Conservation (phyloP, 64 coral and sea anemone genomes). For the Montipora capricornis region DNA sequence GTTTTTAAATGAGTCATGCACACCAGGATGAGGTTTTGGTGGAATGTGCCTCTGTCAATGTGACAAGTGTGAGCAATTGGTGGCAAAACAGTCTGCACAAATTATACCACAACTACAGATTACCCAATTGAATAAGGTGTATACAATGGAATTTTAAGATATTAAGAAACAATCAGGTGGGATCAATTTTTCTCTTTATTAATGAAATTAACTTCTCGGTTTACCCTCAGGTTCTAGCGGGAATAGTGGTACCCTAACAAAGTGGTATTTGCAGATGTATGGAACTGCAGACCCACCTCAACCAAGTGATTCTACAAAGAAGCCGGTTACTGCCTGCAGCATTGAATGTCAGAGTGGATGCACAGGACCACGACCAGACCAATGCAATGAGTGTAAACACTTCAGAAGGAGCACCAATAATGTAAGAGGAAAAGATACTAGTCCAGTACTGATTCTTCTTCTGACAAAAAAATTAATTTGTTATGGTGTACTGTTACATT, state of each 20-base stretch:
- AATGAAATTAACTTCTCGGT: not conserved
- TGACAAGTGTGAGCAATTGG: no score
- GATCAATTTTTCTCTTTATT: no score
- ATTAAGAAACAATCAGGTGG: no score
- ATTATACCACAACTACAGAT: no score
- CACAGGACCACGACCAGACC: constrained; percentile 77
- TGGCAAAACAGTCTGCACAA: no score
- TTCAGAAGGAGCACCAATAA: constrained; percentile 75
- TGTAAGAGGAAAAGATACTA: constrained; percentile 32
- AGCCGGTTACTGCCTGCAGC: constrained; percentile 81
- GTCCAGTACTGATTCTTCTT: not conserved
- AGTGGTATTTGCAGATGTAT: constrained; percentile 81
- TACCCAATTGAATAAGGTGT: no score
- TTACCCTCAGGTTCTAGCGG: not conserved
- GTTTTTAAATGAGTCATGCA: no score
- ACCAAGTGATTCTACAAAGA: constrained; percentile 53
- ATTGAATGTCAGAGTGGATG: constrained; percentile 89
- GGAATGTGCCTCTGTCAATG: no score
- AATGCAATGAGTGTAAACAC: constrained; percentile 86
- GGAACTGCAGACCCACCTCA: constrained; percentile 79
- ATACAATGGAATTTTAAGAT: no score
- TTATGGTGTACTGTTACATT: no score
- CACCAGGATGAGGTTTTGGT: no score
- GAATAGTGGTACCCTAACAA: constrained; percentile 68
- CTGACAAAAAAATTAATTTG: no score